phyloP scores from a whole-genome alignment of 2,113 vertebrate genomes.

The Orycteropus afer region DNA sequence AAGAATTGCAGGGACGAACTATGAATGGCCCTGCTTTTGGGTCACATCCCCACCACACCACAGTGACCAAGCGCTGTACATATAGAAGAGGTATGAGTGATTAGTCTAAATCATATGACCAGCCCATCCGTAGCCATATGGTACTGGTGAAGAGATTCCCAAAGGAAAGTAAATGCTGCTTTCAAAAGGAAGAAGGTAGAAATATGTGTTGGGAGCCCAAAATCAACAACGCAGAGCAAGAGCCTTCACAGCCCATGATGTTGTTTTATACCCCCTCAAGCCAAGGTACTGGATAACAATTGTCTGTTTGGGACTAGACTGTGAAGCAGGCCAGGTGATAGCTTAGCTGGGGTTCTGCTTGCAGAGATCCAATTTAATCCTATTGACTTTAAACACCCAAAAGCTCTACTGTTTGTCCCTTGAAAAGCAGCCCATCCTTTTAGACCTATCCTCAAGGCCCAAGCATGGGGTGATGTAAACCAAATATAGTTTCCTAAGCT shows the following conservation, averaged over 20 bases:
- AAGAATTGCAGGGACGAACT: background rate
- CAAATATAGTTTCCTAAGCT: background rate
- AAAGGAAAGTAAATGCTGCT: slow-evolving; percentile 44
- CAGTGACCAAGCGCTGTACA: background rate
- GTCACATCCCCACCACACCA: background rate
- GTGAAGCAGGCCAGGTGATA: background rate
- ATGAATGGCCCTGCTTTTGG: background rate
- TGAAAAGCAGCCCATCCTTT: background rate
- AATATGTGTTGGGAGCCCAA: background rate
- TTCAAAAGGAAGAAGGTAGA: slow-evolving; percentile 13
- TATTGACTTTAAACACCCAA: background rate
- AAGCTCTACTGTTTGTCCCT: background rate
- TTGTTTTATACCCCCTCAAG: background rate
- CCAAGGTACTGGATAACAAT: background rate
- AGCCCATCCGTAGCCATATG: background rate
- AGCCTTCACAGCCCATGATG: background rate
- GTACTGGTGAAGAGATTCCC: background rate
- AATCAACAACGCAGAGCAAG: background rate
- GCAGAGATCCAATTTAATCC: slow-evolving; percentile 1
- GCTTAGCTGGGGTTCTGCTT: background rate
- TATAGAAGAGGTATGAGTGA: background rate
- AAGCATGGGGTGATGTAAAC: background rate
- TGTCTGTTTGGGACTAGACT: background rate
- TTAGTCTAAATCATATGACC: background rate
- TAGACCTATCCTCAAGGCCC: background rate